These are phyloP conservation scores for Xyliphius kryptos DNA, from an alignment of 2,113 vertebrate genomes.

Conservation along the genomic window DNA sequence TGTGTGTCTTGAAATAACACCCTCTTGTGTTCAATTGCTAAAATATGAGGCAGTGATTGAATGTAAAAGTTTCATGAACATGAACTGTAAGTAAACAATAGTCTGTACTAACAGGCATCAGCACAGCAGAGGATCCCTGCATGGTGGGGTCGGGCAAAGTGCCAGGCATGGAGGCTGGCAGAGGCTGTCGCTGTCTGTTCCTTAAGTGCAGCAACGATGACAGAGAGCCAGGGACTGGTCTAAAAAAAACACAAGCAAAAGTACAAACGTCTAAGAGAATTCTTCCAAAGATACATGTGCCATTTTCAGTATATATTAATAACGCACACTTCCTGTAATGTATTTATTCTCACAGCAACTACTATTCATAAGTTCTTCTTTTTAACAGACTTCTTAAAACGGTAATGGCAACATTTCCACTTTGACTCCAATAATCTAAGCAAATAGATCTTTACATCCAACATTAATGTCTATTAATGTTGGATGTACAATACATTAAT, in stretches of 20 bases:
- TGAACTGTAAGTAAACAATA: constrained; percentile 34
- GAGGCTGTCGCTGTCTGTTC: constrained; percentile 96
- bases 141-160: constrained; percentile 96
- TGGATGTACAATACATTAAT: no score
- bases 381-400: constrained; percentile 23
- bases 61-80: constrained; percentile 7
- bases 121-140: constrained; percentile 94
- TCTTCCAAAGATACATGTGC: background rate
- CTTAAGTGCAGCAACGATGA: constrained; percentile 95
- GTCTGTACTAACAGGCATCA: constrained; percentile 90
- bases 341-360: background rate
- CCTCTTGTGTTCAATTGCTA: constrained; percentile 8
- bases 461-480: no score
- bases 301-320: background rate
- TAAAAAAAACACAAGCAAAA: constrained; percentile 50
- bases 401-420: constrained; percentile 1
- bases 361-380: constrained; percentile 16
- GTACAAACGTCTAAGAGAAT: constrained; percentile 11
- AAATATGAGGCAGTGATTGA: no score
- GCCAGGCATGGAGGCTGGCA: constrained; percentile 98
- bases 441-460: no score
- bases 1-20: no score
- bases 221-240: constrained; percentile 95
- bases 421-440: constrained; percentile 10
- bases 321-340: background rate